Evolutionary conservation across 2,113 vertebrate genomes (phyloP), one percentile per base, ranked within the genome.

Genomic region (Tragelaphus strepsiceros): DNA sequence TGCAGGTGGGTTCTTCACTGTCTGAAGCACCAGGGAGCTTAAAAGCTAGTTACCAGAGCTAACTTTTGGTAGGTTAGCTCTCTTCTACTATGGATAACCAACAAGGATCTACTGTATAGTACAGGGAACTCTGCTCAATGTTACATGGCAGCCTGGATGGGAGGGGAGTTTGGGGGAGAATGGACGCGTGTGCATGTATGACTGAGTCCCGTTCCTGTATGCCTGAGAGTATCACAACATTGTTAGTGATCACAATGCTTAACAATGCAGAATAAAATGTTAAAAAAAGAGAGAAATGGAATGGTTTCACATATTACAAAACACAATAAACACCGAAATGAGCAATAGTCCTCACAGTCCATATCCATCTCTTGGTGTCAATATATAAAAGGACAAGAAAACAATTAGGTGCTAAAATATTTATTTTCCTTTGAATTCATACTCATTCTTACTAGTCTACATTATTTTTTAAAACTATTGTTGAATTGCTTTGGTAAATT

Each of bases 131-230:
- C 67, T 22, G 67, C 19, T 71, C 19, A 71, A 0, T 13, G 67
- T 12, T 21, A 12, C 0, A 2, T 3, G n/a, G 67, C 67, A 39
- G 67, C 10, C n/a, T 71, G 67, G 10, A 22, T 22, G 10, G 19
- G n/a, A 22, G n/a, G 67, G 19, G n/a, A 39, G n/a, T 6, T 22
- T 61, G 59, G n/a, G n/a, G 67, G 19, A 39, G 19, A 12, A 6
- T 6, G 67, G n/a, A 39, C 6, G 21, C 10, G 0, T 3, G 67
- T 3, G 2, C 21, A 12, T 0, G 9, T 5, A 6, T 22, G 67
- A 22, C 19, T 22, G 67, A 39, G n/a, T 39, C 67, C n/a, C 19
- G 3, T 39, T 39, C 67, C 67, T 71, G 5, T 22, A 3, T 22
- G 67, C 67, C 19, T 71, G 67, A 71, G 39, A 39, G n/a, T 6